Conservation (phyloP, 2,888 invertebrate genomes). For the Conus canariensis region DNA sequence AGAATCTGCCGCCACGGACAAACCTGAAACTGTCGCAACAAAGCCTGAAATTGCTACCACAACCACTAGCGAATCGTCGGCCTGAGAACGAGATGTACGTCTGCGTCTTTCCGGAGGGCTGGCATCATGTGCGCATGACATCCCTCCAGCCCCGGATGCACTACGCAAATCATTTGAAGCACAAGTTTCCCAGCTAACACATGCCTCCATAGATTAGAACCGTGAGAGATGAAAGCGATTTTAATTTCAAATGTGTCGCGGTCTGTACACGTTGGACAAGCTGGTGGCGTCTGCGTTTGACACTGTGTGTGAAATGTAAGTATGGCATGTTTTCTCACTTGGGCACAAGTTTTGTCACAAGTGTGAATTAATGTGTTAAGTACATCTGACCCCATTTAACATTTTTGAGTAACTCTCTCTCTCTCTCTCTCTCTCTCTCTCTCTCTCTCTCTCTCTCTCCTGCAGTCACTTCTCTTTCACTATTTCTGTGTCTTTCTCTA, state of each 20-base stretch:
- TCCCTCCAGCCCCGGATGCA: not conserved
- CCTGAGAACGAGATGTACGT: not conserved
- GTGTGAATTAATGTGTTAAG: no score
- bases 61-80: not conserved
- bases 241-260: no score
- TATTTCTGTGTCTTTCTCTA: no score
- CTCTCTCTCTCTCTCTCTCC: no score
- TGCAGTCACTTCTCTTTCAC: no score
- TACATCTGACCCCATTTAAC: no score
- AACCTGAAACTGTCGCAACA: not conserved
- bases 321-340: no score
- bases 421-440: no score
- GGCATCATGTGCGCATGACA: not conserved
- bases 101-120: not conserved
- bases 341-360: no score
- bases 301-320: no score
- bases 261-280: not conserved
- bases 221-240: not conserved
- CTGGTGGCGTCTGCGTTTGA: no score
- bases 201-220: not conserved
- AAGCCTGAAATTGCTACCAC: not conserved
- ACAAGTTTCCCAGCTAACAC: constrained; percentile 12
- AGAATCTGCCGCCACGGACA: not conserved
- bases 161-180: not conserved
- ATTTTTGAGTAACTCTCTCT: no score